Conservation (phyloP, 2,888 invertebrate species). For the Epiblema foenella region DNA sequence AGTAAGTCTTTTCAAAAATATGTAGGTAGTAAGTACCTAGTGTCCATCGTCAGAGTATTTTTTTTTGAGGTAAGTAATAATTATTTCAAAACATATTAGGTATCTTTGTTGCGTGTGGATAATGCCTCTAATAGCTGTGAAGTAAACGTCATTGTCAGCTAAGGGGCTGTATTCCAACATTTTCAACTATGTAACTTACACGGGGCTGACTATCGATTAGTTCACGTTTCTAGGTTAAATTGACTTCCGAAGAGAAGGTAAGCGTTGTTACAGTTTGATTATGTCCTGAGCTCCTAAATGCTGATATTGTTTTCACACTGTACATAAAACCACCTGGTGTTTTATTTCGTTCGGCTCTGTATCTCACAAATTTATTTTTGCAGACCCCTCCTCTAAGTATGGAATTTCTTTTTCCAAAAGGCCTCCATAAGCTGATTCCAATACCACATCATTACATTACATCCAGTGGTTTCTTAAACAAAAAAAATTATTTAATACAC, state of each 20-base stretch:
- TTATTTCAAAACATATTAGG: background rate
- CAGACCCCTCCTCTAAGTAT: too few relatives aligned
- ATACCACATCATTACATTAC: too few relatives aligned
- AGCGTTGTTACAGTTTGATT: background rate
- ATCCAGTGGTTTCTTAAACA: too few relatives aligned
- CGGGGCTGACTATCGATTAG: slow-evolving; percentile 29
- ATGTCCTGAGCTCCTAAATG: too few relatives aligned
- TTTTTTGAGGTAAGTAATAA: background rate
- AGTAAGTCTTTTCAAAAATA: slow-evolving; percentile 13
- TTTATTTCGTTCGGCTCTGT: too few relatives aligned
- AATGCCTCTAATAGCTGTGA: slow-evolving; percentile 5
- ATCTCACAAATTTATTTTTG: too few relatives aligned
- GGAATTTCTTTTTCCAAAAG: too few relatives aligned
- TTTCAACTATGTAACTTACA: slow-evolving; percentile 8
- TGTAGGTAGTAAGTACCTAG: background rate
- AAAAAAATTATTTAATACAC: too few relatives aligned
- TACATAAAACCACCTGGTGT: too few relatives aligned
- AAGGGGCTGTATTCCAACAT: slow-evolving; percentile 4
- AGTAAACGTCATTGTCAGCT: slow-evolving; percentile 16
- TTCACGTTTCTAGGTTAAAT: slow-evolving; percentile 34
- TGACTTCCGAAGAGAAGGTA: background rate
- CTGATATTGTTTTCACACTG: too few relatives aligned
- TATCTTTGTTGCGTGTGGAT: background rate
- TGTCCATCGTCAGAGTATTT: background rate
- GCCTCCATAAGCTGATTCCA: too few relatives aligned